Evolutionary conservation across 2,888 invertebrate genomes (phyloP).

Genomic region (Coleophora flavipennella): DNA sequence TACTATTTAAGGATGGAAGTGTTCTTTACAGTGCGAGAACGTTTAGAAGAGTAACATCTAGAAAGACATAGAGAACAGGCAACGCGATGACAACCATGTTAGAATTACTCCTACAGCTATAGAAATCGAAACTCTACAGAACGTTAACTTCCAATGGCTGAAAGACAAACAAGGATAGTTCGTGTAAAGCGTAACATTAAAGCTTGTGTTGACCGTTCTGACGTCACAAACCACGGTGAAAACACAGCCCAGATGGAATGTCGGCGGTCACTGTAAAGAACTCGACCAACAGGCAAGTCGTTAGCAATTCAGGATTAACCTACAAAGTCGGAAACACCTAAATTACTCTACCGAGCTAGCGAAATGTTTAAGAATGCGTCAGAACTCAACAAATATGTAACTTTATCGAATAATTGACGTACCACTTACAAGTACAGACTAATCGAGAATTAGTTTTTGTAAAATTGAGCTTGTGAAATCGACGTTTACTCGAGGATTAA

Average conservation of each 20-base stretch:
- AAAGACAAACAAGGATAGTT: not conserved
- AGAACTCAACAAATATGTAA: conserved; percentile 15
- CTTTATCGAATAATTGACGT: conserved; percentile 57
- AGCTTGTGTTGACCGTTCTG: not conserved
- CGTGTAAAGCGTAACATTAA: not conserved
- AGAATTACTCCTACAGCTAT: too few relatives aligned
- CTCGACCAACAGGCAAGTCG: not conserved
- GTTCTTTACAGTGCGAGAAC: conserved; percentile 21
- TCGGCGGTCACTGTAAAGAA: conserved; percentile 8
- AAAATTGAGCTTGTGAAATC: conserved; percentile 70
- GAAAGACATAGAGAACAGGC: too few relatives aligned
- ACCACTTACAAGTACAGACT: conserved; percentile 60
- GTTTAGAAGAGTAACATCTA: too few relatives aligned
- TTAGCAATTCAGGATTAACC: conserved; percentile 7
- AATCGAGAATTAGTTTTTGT: conserved; percentile 48
- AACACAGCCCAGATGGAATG: conserved; percentile 22
- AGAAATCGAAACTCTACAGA: not conserved
- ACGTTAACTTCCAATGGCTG: not conserved
- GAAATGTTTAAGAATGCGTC: conserved; percentile 2
- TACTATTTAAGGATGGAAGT: conserved; percentile 31
- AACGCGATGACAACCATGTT: not conserved
- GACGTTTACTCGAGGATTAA: conserved; percentile 38
- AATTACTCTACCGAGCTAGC: conserved; percentile 1
- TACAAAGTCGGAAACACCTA: conserved; percentile 4
- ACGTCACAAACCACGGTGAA: not conserved